A percentile compares a stretch with the other conserved stretches of the same genome.
Conservation (phyloP, 1,140 invertebrate genomes). For the Anagrus nilaparvatae region DNA sequence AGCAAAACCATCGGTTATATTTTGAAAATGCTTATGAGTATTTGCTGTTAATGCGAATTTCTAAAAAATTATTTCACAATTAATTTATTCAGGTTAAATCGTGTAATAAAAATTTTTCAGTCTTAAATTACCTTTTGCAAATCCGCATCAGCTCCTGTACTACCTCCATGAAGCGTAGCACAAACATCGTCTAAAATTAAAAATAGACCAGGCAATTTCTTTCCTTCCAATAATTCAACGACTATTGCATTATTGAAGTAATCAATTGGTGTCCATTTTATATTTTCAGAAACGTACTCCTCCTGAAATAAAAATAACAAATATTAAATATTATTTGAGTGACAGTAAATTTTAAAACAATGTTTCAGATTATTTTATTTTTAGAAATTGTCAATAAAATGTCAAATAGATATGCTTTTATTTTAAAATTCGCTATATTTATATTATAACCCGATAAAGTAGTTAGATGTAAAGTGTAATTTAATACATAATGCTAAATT, state of each 20-base stretch:
- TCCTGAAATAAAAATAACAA: conserved; percentile 43
- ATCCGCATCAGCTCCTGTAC: conserved; percentile 53
- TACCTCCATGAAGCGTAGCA: conserved; percentile 63
- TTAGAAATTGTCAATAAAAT: too few relatives aligned
- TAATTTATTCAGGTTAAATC: too few relatives aligned
- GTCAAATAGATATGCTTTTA: too few relatives aligned
- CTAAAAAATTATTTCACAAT: conserved; percentile 33
- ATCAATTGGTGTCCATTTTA: conserved; percentile 64
- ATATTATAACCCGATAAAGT: too few relatives aligned
- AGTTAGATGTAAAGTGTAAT: too few relatives aligned
- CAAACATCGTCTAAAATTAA: conserved; percentile 64
- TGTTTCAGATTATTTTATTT: too few relatives aligned
- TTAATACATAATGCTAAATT: too few relatives aligned
- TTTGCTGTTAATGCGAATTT: conserved; percentile 48
- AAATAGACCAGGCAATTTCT: conserved; percentile 52
- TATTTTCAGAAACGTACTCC: conserved; percentile 63
- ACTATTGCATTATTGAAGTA: conserved; percentile 71
- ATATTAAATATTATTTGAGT: too few relatives aligned
- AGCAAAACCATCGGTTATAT: conserved; percentile 50
- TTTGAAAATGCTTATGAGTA: conserved; percentile 53
- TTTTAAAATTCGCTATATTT: too few relatives aligned
- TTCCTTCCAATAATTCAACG: conserved; percentile 57
- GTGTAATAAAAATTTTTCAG: too few relatives aligned
- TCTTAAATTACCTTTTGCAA: conserved; percentile 42
- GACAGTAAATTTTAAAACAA: too few relatives aligned